phyloP scores from a whole-genome alignment of 1,140 invertebrate genomes.

The Drosophila triauraria region DNA sequence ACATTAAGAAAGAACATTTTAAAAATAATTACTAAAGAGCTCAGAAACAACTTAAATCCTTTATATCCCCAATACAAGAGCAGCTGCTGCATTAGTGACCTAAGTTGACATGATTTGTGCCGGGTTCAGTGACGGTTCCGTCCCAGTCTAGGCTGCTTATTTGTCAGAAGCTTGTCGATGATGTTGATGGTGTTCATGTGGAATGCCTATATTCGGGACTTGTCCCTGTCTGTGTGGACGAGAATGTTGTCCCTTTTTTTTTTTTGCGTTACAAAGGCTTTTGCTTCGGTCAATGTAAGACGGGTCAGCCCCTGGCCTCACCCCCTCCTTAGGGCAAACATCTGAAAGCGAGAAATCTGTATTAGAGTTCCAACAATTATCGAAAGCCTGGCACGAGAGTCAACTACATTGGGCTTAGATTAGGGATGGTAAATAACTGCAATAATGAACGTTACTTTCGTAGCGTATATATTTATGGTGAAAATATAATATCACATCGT shows the following conservation, averaged over 20 bases:
- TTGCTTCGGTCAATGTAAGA: slow-evolving; percentile 10
- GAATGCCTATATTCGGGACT: slow-evolving; percentile 25
- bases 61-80: no score
- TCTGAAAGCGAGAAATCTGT: slow-evolving; percentile 27
- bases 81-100: no score
- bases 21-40: no score
- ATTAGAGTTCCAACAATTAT: slow-evolving; percentile 3
- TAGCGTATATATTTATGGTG: no score
- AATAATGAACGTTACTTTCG: no score
- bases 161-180: slow-evolving; percentile 36
- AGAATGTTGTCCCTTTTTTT: neutral
- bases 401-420: no score
- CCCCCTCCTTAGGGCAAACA: neutral
- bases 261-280: slow-evolving; percentile 2
- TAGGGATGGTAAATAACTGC: no score
- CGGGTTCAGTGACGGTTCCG: slow-evolving; percentile 22
- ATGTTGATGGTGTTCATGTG: slow-evolving; percentile 34
- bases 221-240: neutral
- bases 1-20: no score
- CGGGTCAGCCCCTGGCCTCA: neutral
- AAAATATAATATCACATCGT: no score
- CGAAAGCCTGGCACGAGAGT: neutral
- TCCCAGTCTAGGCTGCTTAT: slow-evolving; percentile 52
- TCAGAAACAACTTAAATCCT: no score
- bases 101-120: slow-evolving; percentile 29